Evolutionary conservation across 2,113 vertebrate genomes (phyloP), one percentile per base, ranked within the genome.

Genomic region (Antigone vipio): DNA sequence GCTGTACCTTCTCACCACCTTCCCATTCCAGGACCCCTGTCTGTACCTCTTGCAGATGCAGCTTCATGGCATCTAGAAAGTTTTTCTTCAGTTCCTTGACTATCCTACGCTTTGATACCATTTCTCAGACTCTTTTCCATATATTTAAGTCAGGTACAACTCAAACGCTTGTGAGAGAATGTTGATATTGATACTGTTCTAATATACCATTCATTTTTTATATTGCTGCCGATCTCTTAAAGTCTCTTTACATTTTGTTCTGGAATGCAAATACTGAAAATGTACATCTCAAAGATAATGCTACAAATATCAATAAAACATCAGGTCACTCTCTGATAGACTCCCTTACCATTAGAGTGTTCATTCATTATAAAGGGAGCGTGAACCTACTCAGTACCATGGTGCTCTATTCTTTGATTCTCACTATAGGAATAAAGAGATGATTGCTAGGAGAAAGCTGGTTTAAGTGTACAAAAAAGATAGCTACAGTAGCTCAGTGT

Each of bases 41-140:
- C 73, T 40, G 0, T n/a, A 6, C 15, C 1, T 0, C 20, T 62
- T 11, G 1, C 26, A 17, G 1, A 6, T 8, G 2, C n/a, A 71
- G 34, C 0, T 0, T 52, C 23, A 34, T 29, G 50, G 50, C 55
- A 42, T 2, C 14, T 21, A 23, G 58, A 3, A 35, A 45, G 15
- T 20, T 30, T 49, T 27, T 84, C 34, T 29, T 29, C 74, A 2
- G 1, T 44, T 87, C 47, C 42, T 59, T 35, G 49, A 2, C 42
- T 89, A 10, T 17, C 49, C 21, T 64, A 42, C 40, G 38, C 53
- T 68, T 26, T 53, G n/a, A 35, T 8, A 13, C 12, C 29, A 9
- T 60, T 84, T 66, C 74, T 24, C 42, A 47, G 38, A n/a, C n/a
- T 52, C 64, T 78, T 75, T 69, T 56, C 32, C 24, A 15, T 9